Base-by-base conservation (phyloP, 2,797 vertebrate species). In the Semaprochilodus insignis region DNA sequence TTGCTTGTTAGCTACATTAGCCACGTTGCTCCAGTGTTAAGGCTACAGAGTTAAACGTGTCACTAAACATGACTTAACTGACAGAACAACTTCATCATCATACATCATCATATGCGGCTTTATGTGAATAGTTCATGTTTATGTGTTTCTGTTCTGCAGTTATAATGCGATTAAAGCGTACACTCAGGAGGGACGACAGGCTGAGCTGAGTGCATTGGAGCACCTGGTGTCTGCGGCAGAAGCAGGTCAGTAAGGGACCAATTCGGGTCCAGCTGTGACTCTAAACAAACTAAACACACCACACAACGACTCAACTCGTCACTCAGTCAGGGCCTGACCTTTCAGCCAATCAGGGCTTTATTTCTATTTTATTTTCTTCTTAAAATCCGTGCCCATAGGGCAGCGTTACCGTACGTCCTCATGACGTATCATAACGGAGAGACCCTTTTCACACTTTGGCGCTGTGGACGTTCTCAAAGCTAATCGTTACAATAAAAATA, bases 121-220 rank as follows among this genome's bases (percentile, higher is more conserved):
- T 48, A 27, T 71, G 78, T 71, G 54, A 62, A 15, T 40, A 34
- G 55, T 80, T 34, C 48, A 44, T 67, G 27, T 23, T 27, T 55
- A 40, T 31, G 60, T 66, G 60, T 52, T 1, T 40, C 82, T 87
- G 83, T 83, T 25, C 48, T 2, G 79, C 88, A 97, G 96, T 91
- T 97, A 97, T 84, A 96, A 94, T 89, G 95, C 95, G 71, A 96
- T 97, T 89, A 97, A 97, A 88, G 94, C 94, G 1, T 95, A 96
- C 83, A 96, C 90, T 84, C 95, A 95, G 82, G 96, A 97, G 59
- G 95, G 94, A 36, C 92, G 92, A 86, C 65, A 92, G 65, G 91
- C 94, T 76, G 92, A 77, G 72, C 94, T 97, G 62, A 92, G 91
- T 31, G 93, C 96, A 23, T 86, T 91, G 0, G 95, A 96, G 81